Evolutionary conservation across 1,140 invertebrate genomes (phyloP).

Genomic region (Magallana gigas): DNA sequence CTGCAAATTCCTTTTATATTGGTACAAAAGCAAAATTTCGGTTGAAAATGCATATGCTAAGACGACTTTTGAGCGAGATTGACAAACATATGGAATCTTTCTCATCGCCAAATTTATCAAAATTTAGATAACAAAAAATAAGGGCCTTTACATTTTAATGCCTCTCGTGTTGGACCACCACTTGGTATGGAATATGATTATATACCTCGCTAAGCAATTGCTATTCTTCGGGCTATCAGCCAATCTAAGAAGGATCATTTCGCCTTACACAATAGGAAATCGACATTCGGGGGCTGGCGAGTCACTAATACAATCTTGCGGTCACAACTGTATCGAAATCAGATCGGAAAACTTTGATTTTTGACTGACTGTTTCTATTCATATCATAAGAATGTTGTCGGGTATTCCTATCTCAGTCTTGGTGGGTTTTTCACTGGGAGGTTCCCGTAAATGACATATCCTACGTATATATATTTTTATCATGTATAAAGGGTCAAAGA

Average conservation of each 20-base stretch:
- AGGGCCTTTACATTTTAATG: constrained; percentile 20
- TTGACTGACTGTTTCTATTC: neutral
- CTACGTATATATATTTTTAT: no score
- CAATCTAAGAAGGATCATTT: constrained; percentile 35
- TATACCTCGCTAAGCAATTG: constrained; percentile 21
- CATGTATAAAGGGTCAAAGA: no score
- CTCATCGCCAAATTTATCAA: neutral
- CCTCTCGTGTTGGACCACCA: constrained; percentile 37
- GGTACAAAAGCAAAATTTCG: neutral
- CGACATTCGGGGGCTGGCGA: constrained; percentile 27
- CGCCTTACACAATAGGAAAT: constrained; percentile 14
- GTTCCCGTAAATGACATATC: no score
- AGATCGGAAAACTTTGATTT: constrained; percentile 28
- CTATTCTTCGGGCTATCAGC: constrained; percentile 26
- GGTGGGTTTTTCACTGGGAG: no score
- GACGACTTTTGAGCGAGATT: neutral
- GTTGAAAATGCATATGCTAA: neutral
- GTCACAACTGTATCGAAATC: constrained; percentile 7
- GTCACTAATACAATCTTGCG: constrained; percentile 16
- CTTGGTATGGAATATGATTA: constrained; percentile 39
- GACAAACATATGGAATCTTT: neutral
- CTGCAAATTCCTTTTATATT: neutral
- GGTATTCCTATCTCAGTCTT: neutral
- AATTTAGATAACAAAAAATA: neutral
- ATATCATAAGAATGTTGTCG: neutral